Base-by-base conservation (phyloP, 2,888 invertebrate genomes). In the Lithophane semibrunnea region DNA sequence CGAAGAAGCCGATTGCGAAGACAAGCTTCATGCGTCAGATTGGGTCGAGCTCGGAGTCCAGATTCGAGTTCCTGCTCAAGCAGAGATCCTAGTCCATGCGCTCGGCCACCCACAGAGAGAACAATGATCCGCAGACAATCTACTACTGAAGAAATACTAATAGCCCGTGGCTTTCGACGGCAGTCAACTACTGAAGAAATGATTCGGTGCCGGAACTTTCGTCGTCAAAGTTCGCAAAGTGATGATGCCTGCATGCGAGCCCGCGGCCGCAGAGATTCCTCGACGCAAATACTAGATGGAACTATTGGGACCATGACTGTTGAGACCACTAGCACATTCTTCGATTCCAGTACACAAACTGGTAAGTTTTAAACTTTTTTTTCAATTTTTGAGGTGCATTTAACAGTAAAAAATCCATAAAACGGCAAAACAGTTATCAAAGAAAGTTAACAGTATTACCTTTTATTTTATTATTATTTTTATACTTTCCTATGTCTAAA, bases 181-280 rank as follows among this genome's bases (percentile, higher is more conserved):
- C 99, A 99, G 92, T 98, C 98, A 7, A 99, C 99, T 13, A 99
- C 99, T 0, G 99, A 99, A 91, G 99, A 99, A 94, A 99, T 99
- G 98, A 99, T 99, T 80, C 97, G 99, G 16, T 99, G 99, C 91
- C 97, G 99, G 54, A 99, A 99, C 93, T 99, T 99, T 92, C 97
- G 99, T n/a, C 97, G 99, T 29, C 98, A 98, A 93, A 98, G 98
- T 90, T 99, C 98, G 1, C 99, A 99, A 93, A 98, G 98, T 90
- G 99, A 99, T 90, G 98, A 98, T 91, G 97, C 97, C 18, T 97
- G 97, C 88, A 96, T 96, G 96, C 97, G 97, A 88, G 97, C 97
- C 82, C 97, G 98, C 29, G 98, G 98, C 0, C 97, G 98, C 3
- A 96, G 98, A 18, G 99, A 99, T 92, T 99, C 99, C 2, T 98